Evolutionary conservation across 64 coral and sea anemone species (phyloP).

Genomic region (Dendrophyllia cribrosa): DNA sequence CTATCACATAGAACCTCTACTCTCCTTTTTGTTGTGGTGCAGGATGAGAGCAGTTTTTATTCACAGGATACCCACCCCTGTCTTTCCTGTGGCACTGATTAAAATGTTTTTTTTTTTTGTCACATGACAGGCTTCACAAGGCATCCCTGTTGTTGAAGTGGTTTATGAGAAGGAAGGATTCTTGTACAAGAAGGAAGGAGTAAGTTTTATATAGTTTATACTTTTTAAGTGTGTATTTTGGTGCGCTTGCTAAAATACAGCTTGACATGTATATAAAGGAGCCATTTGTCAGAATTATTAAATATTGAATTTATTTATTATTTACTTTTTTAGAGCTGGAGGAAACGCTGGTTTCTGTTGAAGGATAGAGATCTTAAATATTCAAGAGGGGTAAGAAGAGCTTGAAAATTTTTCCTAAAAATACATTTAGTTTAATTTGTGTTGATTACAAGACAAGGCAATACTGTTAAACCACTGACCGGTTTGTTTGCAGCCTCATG

Average conservation of each 20-base stretch:
- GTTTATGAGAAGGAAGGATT: conserved; percentile 91
- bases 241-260: too few relatives aligned
- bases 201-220: conserved; percentile 17
- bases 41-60: too few relatives aligned
- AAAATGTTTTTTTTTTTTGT: not conserved
- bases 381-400: conserved; percentile 68
- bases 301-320: not conserved
- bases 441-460: not conserved
- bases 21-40: too few relatives aligned
- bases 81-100: too few relatives aligned
- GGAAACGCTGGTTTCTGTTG: conserved; percentile 81
- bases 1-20: too few relatives aligned
- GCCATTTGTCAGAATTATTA: too few relatives aligned
- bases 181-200: conserved; percentile 76
- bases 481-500: conserved; percentile 44
- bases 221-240: too few relatives aligned
- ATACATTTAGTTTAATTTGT: not conserved
- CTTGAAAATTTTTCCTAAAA: not conserved
- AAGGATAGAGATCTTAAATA: conserved; percentile 91
- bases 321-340: conserved; percentile 50
- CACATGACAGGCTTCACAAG: not conserved
- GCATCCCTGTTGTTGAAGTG: conserved; percentile 18
- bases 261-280: too few relatives aligned
- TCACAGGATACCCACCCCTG: too few relatives aligned
- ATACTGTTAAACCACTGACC: not conserved